phyloP scores from a whole-genome alignment of 1,140 invertebrate species.

The Plectrocnemia conspersa region DNA sequence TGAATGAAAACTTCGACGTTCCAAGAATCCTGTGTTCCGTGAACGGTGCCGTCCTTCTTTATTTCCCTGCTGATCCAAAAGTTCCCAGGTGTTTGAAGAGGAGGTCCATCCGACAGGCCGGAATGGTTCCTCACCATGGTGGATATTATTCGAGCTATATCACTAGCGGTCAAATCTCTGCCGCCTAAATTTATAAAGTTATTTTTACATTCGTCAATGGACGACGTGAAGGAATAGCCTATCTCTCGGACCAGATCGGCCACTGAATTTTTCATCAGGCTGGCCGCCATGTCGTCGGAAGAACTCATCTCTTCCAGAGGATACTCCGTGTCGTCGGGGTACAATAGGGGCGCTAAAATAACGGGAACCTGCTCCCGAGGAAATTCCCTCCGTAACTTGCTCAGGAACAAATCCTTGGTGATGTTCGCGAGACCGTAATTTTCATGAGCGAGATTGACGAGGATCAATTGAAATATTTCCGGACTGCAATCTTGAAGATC shows the following conservation, averaged over 20 bases:
- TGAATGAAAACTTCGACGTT: slow-evolving; percentile 91
- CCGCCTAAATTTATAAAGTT: slow-evolving; percentile 71
- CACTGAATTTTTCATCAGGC: slow-evolving; percentile 67
- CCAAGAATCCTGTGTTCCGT: slow-evolving; percentile 60
- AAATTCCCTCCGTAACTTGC: slow-evolving; percentile 78
- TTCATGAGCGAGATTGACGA: slow-evolving; percentile 53
- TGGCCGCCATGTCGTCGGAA: slow-evolving; percentile 51
- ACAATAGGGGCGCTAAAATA: slow-evolving; percentile 80
- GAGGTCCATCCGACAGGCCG: slow-evolving; percentile 63
- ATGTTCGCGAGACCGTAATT: slow-evolving; percentile 62
- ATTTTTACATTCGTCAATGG: slow-evolving; percentile 83
- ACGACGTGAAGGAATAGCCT: slow-evolving; percentile 81
- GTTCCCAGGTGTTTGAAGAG: slow-evolving; percentile 59
- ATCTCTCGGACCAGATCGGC: slow-evolving; percentile 85
- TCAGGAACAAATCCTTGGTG: slow-evolving; percentile 74
- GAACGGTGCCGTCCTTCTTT: slow-evolving; percentile 46
- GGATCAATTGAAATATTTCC: slow-evolving; percentile 80
- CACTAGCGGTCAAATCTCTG: slow-evolving; percentile 70
- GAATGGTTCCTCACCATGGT: slow-evolving; percentile 82
- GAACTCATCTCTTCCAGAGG: slow-evolving; percentile 56
- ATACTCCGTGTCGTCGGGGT: slow-evolving; percentile 71
- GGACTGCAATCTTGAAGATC: slow-evolving; percentile 83
- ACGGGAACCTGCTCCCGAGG: slow-evolving; percentile 81
- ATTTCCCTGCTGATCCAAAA: slow-evolving; percentile 54
- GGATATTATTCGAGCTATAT: slow-evolving; percentile 77